Percentiles rank a stretch among this genome's conserved stretches.
Conservation (phyloP, 2,888 invertebrate species). For the Platycheirus rosarum region DNA sequence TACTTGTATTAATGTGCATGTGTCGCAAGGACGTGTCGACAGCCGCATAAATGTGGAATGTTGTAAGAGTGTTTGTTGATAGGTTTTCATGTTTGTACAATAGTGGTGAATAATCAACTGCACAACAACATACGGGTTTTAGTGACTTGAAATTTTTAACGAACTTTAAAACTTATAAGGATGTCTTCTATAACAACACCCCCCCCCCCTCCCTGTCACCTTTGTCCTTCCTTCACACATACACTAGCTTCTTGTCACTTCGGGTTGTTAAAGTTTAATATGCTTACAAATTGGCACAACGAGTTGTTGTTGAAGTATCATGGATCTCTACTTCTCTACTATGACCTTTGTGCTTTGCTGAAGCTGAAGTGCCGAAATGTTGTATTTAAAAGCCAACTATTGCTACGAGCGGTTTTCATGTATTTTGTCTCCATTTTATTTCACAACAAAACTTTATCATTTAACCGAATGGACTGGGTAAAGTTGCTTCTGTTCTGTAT, state of each 20-base stretch:
- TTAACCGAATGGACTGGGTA: constrained; percentile 16
- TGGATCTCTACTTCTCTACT: too few species aligned
- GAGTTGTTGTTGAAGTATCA: constrained; percentile 20
- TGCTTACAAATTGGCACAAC: constrained; percentile 62
- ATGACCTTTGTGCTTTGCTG: background rate
- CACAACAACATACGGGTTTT: background rate
- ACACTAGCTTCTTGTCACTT: constrained; percentile 31
- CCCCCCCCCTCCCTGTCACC: too few species aligned
- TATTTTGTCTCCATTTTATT: constrained; percentile 20
- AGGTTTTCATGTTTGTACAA: constrained; percentile 13
- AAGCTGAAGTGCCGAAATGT: constrained; percentile 4
- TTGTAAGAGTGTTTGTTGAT: constrained; percentile 31
- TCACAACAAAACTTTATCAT: constrained; percentile 12
- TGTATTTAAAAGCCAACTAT: background rate
- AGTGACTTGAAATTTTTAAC: constrained; percentile 53
- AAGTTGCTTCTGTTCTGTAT: background rate
- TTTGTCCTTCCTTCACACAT: too few species aligned
- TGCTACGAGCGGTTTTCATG: background rate
- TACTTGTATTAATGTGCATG: constrained; percentile 48
- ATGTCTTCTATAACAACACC: too few species aligned
- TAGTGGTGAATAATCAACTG: background rate
- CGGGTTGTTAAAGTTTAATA: constrained; percentile 55
- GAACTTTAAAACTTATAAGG: constrained; percentile 46
- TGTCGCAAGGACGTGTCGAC: constrained; percentile 61
- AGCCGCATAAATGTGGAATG: constrained; percentile 11